These are phyloP conservation scores for Drosophila pseudotakahashii DNA, from an alignment of 2,888 invertebrate species.

Conservation along the genomic window DNA sequence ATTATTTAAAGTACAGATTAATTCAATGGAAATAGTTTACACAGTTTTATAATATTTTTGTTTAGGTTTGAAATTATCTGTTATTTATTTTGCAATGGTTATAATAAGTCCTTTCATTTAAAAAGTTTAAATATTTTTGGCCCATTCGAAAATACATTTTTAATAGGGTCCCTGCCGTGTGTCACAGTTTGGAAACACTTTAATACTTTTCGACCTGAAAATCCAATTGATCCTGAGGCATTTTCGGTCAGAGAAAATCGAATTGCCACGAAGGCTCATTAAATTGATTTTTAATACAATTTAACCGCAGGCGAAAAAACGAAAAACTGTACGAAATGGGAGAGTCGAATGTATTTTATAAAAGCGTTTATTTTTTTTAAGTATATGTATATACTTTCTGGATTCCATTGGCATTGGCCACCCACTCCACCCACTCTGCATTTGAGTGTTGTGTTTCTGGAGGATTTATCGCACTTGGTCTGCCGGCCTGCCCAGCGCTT, in stretches of 20 bases:
- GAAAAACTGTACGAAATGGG: conserved; percentile 29
- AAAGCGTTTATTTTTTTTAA: conserved; percentile 15
- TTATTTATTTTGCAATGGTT: too few relatives aligned
- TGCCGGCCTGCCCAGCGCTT: conserved; percentile 57
- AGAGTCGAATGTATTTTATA: conserved; percentile 20
- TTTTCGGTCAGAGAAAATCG: conserved; percentile 64
- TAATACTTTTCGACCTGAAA: conserved; percentile 11
- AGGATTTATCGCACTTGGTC: conserved; percentile 77
- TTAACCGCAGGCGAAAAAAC: conserved; percentile 36
- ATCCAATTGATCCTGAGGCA: conserved; percentile 42
- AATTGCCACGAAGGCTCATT: conserved; percentile 63
- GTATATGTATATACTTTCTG: conserved; percentile 20
- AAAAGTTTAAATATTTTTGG: conserved; percentile 4
- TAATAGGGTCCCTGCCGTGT: conserved; percentile 11
- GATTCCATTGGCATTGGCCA: not conserved
- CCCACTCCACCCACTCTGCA: not conserved
- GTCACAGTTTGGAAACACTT: conserved; percentile 2
- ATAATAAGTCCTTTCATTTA: too few relatives aligned
- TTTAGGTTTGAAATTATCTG: too few relatives aligned
- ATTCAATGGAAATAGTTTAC: too few relatives aligned
- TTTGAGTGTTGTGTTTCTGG: conserved; percentile 61
- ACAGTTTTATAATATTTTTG: not conserved
- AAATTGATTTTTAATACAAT: conserved; percentile 50
- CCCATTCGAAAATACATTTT: conserved; percentile 13
- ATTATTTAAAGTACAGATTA: not conserved